Evolutionary conservation across 2,113 vertebrate species (phyloP).

Genomic region (Promerops cafer): DNA sequence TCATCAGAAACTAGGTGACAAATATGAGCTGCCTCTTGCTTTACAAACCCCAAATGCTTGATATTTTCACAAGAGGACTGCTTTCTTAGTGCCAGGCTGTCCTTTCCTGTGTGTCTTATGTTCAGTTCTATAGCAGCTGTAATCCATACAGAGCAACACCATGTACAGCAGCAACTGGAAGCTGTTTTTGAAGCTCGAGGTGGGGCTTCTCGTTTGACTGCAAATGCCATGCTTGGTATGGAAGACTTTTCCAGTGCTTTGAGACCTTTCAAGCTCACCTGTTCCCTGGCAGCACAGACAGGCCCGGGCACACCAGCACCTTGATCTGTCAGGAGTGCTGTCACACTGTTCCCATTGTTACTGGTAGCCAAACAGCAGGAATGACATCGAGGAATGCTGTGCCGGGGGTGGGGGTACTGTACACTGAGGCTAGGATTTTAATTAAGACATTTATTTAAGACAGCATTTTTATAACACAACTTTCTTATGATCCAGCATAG

Average conservation of each 20-base stretch:
- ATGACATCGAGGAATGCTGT: not conserved
- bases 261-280: not conserved
- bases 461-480: not conserved
- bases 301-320: not conserved
- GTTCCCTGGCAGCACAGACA: not conserved
- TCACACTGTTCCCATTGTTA: not conserved
- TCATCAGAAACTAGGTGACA: not conserved
- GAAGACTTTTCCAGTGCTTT: not conserved
- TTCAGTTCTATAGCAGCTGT: not conserved
- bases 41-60: not conserved
- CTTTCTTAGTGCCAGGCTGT: not conserved
- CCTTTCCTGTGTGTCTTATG: not conserved
- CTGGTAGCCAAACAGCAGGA: not conserved
- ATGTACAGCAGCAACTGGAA: not conserved
- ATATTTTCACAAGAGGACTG: not conserved
- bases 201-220: not conserved
- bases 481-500: not conserved
- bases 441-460: not conserved
- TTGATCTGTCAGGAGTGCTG: not conserved
- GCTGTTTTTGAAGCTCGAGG: not conserved
- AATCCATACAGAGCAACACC: not conserved
- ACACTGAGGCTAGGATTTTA: not conserved
- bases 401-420: fast-evolving
- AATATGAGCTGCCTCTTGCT: not conserved
- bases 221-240: fast-evolving